Evolutionary conservation across 1,140 invertebrate genomes (phyloP).

Genomic region (Bombus fervidus): DNA sequence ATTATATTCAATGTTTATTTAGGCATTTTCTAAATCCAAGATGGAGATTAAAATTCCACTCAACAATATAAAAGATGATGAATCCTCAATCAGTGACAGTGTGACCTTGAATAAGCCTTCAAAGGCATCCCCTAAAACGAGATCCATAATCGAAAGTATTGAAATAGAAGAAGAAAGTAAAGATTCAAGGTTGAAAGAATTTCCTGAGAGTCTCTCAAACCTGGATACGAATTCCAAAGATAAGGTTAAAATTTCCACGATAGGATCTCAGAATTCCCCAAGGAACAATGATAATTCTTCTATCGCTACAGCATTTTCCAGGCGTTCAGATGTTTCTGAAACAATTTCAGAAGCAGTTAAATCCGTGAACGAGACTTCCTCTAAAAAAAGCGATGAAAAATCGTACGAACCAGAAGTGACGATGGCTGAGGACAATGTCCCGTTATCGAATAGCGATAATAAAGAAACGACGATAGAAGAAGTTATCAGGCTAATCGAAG

Average conservation of each 20-base stretch:
- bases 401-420: not conserved
- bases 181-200: not conserved
- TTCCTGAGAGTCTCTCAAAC: not conserved
- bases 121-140: not conserved
- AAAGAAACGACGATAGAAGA: constrained; percentile 35
- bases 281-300: not conserved
- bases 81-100: not conserved
- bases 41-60: not conserved
- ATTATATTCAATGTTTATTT: not conserved
- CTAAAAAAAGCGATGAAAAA: not conserved
- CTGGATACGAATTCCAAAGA: not conserved
- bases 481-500: not conserved
- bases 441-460: not conserved
- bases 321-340: not conserved
- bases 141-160: not conserved
- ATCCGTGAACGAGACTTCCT: not conserved
- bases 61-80: not conserved
- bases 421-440: not conserved
- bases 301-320: not conserved
- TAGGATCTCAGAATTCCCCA: not conserved
- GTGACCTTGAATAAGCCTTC: not conserved
- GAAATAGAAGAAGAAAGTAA: not conserved
- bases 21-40: not conserved
- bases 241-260: too few relatives aligned
- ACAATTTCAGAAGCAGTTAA: not conserved